A percentile compares a stretch with the other conserved stretches of the same genome.
These are phyloP conservation scores for Pampus argenteus DNA, from an alignment of 2,797 vertebrate species.

Conservation along the genomic window DNA sequence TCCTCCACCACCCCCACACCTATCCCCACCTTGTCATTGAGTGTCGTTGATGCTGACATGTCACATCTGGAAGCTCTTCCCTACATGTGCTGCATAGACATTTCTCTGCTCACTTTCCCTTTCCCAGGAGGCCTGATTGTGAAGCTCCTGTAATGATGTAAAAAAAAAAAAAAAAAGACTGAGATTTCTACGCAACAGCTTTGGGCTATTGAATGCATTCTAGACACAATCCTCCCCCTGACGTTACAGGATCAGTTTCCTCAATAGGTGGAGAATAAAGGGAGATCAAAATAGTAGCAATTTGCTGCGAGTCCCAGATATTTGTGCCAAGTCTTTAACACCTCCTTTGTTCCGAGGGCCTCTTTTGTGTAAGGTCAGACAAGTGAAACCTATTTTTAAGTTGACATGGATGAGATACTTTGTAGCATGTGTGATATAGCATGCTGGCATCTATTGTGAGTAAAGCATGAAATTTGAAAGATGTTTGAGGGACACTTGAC, in stretches of 20 bases:
- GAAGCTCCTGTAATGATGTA: slow-evolving; percentile 70
- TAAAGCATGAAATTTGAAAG: slow-evolving; percentile 31
- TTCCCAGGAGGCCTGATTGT: slow-evolving; percentile 66
- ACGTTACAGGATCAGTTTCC: slow-evolving; percentile 52
- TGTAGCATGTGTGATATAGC: slow-evolving; percentile 23
- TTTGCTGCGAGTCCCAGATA: slow-evolving; percentile 37
- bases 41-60: slow-evolving; percentile 78
- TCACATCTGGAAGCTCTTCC: slow-evolving; percentile 85
- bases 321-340: slow-evolving; percentile 48
- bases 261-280: slow-evolving; percentile 40
- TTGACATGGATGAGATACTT: slow-evolving; percentile 19
- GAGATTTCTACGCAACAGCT: slow-evolving; percentile 55
- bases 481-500: slow-evolving; percentile 29
- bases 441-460: slow-evolving; percentile 8
- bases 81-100: slow-evolving; percentile 65
- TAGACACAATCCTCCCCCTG: slow-evolving; percentile 34
- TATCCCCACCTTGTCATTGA: slow-evolving; percentile 50
- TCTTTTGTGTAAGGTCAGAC: slow-evolving; percentile 47
- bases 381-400: slow-evolving; percentile 38
- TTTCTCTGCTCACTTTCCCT: slow-evolving; percentile 69
- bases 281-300: slow-evolving; percentile 59
- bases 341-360: slow-evolving; percentile 45
- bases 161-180: slow-evolving; percentile 64
- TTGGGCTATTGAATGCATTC: slow-evolving; percentile 53
- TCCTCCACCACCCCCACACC: neutral